Base-by-base conservation (phyloP, 2,797 vertebrate species). In the Sorex maritimensis region DNA sequence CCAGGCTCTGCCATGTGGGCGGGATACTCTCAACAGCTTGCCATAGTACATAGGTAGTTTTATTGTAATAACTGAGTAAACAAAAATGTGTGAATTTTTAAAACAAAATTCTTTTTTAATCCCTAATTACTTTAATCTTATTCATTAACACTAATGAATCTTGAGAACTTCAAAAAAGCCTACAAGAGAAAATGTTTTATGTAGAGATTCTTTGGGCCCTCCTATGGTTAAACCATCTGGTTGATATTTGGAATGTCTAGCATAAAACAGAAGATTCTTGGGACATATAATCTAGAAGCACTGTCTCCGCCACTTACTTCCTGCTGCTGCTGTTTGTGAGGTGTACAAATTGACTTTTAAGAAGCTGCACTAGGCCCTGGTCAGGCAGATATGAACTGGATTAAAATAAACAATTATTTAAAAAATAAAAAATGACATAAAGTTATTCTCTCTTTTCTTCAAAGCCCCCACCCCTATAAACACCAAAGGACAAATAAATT, bases 261-360 rank as follows among this genome's bases (percentile, higher is more conserved):
- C 4, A 38, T 63, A n/a, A 58, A 71, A 71, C 7, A 79, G 17
- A 55, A 9, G 23, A 17, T 10, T 82, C 30, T 75, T 68, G 23
- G 21, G 41, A 79, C 30, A 79, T 52, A 67, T 58, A 21, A 55
- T 58, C 38, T 87, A 14, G 9, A 67, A 41, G 9, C 23, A 52
- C 4, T 83, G 7, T 90, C 41, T 72, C 28, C 26, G 28, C 14
- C 4, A 21, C 46, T 87, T 30, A n/a, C 26, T 67, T 61, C 34
- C n/a, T 82, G 19, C 1, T 87, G 79, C n/a, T 90, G 26, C 0
- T 71, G 65, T 68, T 87, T 73, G 34, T 86, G 3, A 88, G 89
- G 49, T 73, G 9, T 5, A 81, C n/a, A 88, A 30, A 74, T 61
- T 81, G 52, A 5, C 11, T 94, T 93, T 90, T 72, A 87, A 38